phyloP scores from a whole-genome alignment of 2,113 vertebrate species.

The Syrrhaptes paradoxus region DNA sequence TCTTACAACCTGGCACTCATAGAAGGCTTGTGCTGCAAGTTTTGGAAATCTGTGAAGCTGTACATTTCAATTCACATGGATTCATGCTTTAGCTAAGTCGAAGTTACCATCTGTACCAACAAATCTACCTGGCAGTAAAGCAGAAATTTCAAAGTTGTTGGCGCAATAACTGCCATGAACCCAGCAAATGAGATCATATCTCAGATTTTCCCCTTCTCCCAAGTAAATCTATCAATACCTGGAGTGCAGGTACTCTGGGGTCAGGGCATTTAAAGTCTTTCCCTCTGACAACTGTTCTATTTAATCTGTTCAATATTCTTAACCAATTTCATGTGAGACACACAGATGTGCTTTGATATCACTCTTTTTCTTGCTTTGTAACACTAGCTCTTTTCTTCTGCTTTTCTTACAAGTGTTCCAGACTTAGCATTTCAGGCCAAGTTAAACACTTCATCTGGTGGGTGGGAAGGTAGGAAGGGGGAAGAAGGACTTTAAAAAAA shows the following conservation, averaged over 20 bases:
- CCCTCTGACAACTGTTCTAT: not conserved
- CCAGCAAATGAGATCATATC: fast-evolving
- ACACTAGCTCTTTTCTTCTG: not conserved
- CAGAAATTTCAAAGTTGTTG: not conserved
- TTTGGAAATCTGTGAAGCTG: not conserved
- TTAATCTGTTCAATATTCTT: not conserved
- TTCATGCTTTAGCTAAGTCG: not conserved
- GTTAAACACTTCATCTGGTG: not conserved
- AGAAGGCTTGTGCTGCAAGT: not conserved
- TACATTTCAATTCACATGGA: fast-evolving
- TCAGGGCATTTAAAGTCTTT: not conserved
- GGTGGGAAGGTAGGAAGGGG: not conserved
- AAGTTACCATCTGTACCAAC: not conserved
- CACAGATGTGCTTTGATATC: not conserved
- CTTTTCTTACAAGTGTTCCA: not conserved
- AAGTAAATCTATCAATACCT: not conserved
- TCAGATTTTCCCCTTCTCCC: not conserved
- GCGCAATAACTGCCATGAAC: not conserved
- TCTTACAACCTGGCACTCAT: fast-evolving
- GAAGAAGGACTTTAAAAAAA: not conserved
- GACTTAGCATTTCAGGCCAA: not conserved
- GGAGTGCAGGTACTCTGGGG: not conserved
- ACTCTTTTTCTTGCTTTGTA: not conserved
- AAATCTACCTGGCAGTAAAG: not conserved
- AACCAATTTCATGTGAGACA: not conserved